These are phyloP conservation scores for Cladopsammia gracilis DNA, from an alignment of 64 coral and sea anemone species.

Conservation along the genomic window DNA sequence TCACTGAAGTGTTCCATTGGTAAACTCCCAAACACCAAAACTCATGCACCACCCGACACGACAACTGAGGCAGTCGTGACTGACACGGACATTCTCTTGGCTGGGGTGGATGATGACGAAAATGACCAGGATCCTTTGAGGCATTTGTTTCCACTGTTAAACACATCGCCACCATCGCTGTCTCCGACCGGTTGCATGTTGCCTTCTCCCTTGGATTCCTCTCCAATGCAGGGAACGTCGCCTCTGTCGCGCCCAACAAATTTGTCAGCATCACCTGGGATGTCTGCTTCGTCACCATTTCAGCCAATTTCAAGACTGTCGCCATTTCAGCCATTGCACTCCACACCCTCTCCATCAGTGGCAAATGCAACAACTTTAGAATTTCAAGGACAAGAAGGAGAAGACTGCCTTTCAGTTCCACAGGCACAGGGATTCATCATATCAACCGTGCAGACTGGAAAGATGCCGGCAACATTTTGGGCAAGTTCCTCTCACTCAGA, in stretches of 20 bases:
- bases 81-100: slow-evolving; percentile 91
- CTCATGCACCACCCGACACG: slow-evolving; percentile 70
- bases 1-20: slow-evolving; percentile 69
- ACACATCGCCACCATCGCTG: slow-evolving; percentile 63
- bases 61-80: slow-evolving; percentile 89
- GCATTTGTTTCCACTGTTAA: slow-evolving; percentile 89
- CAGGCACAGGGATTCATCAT: slow-evolving; percentile 87
- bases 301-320: slow-evolving; percentile 90
- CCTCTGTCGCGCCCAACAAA: slow-evolving; percentile 62
- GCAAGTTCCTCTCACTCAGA: slow-evolving; percentile 74
- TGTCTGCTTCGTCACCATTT: slow-evolving; percentile 79
- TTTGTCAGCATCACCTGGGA: slow-evolving; percentile 67
- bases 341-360: slow-evolving; percentile 79
- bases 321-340: slow-evolving; percentile 88
- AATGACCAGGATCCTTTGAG: slow-evolving; percentile 77
- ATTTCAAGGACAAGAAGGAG: slow-evolving; percentile 25
- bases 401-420: slow-evolving; percentile 59
- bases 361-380: slow-evolving; percentile 49
- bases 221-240: slow-evolving; percentile 69
- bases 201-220: slow-evolving; percentile 72
- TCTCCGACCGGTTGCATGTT: slow-evolving; percentile 69
- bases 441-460: slow-evolving; percentile 83
- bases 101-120: slow-evolving; percentile 92
- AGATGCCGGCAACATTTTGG: slow-evolving; percentile 78
- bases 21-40: slow-evolving; percentile 48